Evolutionary conservation across 2,113 vertebrate species (phyloP), one percentile per base, ranked within the genome.

Genomic region (Australoheros scitulus): DNA sequence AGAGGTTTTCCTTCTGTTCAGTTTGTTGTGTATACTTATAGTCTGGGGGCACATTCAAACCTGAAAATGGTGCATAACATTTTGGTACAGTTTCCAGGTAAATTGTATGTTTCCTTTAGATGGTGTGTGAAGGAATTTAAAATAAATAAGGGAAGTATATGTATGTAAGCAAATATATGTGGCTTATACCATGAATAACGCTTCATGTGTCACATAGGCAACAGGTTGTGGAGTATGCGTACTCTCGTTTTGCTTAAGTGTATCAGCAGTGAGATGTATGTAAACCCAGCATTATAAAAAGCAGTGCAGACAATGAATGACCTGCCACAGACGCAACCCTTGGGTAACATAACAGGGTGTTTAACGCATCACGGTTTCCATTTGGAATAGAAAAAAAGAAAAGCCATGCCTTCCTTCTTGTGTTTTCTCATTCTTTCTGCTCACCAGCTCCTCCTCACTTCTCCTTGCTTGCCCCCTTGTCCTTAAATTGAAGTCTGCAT

Each of bases 361-460:
- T 5, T 52, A 32, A 70, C 6, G 6, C 43, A 3, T 43, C 24
- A 50, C 9, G 2, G 10, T 50, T 72, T 72, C 24, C 65, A 72
- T 72, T 72, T n/a, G 20, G 26, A 72, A 20, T 6, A 7, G 65
- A 5, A 70, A 70, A 24, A 70, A 50, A 50, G 41, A 20, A 70
- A 70, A 72, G 32, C 17, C 20, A 32, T 72, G 32, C 52, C 24
- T 72, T 55, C 52, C 17, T 72, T n/a, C 3, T 32, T 52, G 17
- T 26, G 6, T 32, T 72, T 52, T 52, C 26, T 55, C 43, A 52
- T 7, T 43, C 17, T 72, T 55, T 72, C 17, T 4, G 1, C 50
- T 32, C 26, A 32, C 7, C 2, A 1, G 2, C 47, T n/a, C 26
- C 47, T 0, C 6, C 18, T 52, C 24, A 70, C 2, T 1, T 70